Evolutionary conservation across 2,888 invertebrate species (phyloP).

Genomic region (Scaptomyza reducta): DNA sequence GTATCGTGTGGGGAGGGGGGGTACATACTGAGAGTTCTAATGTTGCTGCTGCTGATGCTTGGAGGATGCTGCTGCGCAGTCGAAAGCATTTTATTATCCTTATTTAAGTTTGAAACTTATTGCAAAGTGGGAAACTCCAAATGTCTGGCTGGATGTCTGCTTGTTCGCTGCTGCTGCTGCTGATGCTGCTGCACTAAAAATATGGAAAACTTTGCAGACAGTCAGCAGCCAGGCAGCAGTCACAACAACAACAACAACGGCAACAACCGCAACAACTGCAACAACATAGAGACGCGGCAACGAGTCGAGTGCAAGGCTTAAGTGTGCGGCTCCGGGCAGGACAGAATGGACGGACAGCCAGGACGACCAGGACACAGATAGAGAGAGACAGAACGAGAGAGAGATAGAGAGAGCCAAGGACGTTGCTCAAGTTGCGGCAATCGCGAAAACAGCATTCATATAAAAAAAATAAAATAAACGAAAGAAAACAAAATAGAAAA

Average conservation of each 20-base stretch:
- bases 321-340: conserved; percentile 47
- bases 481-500: conserved; percentile 8
- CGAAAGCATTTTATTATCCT: conserved; percentile 82
- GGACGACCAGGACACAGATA: conserved; percentile 44
- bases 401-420: conserved; percentile 54
- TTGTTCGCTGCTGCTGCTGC: conserved; percentile 14
- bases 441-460: conserved; percentile 66
- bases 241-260: conserved; percentile 43
- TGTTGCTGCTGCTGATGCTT: conserved; percentile 34
- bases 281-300: conserved; percentile 36
- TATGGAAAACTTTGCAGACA: conserved; percentile 78
- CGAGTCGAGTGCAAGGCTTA: conserved; percentile 61
- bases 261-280: conserved; percentile 25
- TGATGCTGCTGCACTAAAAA: conserved; percentile 69
- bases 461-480: conserved; percentile 21
- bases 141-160: conserved; percentile 52
- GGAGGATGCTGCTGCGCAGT: conserved; percentile 53
- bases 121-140: conserved; percentile 82
- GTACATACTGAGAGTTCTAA: conserved; percentile 35
- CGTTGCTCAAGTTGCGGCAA: conserved; percentile 76
- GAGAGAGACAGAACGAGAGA: background rate
- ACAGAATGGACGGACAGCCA: conserved; percentile 36
- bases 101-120: conserved; percentile 81
- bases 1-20: background rate
- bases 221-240: conserved; percentile 67